Evolutionary conservation across 2,797 vertebrate genomes (phyloP).

Genomic region (Sebastiscus albofasciatus): DNA sequence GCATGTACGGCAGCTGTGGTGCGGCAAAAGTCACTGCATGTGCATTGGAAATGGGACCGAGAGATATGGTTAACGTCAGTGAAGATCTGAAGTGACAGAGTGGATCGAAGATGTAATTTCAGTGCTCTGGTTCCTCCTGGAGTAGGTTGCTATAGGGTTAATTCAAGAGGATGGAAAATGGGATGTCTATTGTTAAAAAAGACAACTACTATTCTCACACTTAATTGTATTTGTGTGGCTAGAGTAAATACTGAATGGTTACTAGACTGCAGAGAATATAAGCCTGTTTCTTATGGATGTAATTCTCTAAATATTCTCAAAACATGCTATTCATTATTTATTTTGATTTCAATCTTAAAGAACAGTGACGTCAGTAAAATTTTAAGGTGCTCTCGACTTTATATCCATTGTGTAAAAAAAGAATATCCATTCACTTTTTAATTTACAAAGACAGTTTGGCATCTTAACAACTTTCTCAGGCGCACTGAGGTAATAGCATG

Average conservation of each 20-base stretch:
- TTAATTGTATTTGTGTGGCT: background rate
- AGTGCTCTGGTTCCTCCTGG: background rate
- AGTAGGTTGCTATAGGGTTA: background rate
- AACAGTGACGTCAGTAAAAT: background rate
- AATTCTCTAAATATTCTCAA: background rate
- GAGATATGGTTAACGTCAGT: conserved; percentile 33
- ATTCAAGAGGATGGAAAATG: background rate
- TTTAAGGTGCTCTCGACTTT: background rate
- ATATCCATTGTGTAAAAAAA: background rate
- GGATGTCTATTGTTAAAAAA: background rate
- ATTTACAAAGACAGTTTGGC: background rate
- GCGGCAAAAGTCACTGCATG: background rate
- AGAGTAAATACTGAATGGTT: background rate
- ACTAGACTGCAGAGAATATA: background rate
- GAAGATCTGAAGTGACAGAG: conserved; percentile 38
- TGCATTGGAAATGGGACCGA: conserved; percentile 14
- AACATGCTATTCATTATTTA: background rate
- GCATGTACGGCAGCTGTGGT: background rate
- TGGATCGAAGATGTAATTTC: background rate
- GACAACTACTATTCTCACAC: background rate
- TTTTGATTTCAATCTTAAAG: background rate
- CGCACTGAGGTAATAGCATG: conserved; percentile 17
- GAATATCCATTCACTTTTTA: background rate
- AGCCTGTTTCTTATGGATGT: background rate
- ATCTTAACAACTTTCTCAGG: conserved; percentile 28